Percentiles rank a stretch among this genome's conserved stretches.
Conservation (phyloP, 1,140 invertebrate species). For the Drosophila lacteicornis region DNA sequence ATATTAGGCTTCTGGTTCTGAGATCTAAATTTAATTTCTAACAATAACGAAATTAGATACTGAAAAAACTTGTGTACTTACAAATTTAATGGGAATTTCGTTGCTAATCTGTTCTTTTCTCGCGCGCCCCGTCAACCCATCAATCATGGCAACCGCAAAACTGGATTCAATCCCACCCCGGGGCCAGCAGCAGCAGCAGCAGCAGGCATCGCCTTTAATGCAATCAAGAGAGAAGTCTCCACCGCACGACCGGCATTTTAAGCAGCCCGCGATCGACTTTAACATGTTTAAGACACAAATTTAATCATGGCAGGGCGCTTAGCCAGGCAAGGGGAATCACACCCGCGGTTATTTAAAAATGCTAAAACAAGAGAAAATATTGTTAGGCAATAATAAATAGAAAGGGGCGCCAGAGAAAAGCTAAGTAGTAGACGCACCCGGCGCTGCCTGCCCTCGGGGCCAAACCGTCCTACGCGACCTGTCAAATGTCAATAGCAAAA, state of each 20-base stretch:
- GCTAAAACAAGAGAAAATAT: constrained; percentile 73
- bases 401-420: constrained; percentile 20
- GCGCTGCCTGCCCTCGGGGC: constrained; percentile 46
- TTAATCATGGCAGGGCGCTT: constrained; percentile 66
- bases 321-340: constrained; percentile 54
- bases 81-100: constrained; percentile 23
- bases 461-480: constrained; percentile 58
- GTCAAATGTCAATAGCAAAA: constrained; percentile 84
- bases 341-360: constrained; percentile 82
- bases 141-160: constrained; percentile 63
- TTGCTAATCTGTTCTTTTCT: constrained; percentile 8
- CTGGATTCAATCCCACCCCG: constrained; percentile 46
- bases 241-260: constrained; percentile 69
- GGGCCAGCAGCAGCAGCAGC: neutral
- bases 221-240: constrained; percentile 53
- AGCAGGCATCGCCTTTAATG: constrained; percentile 48
- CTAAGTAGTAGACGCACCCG: constrained; percentile 24
- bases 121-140: constrained; percentile 4
- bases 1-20: too few species aligned
- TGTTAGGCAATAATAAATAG: constrained; percentile 63
- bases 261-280: constrained; percentile 61
- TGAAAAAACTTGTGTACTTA: neutral
- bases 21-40: neutral
- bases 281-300: constrained; percentile 75
- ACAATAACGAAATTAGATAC: neutral